A percentile compares a stretch with the other conserved stretches of the same genome.
Evolutionary conservation across 2,113 vertebrate species (phyloP).

Genomic region (Semnornis frantzii): DNA sequence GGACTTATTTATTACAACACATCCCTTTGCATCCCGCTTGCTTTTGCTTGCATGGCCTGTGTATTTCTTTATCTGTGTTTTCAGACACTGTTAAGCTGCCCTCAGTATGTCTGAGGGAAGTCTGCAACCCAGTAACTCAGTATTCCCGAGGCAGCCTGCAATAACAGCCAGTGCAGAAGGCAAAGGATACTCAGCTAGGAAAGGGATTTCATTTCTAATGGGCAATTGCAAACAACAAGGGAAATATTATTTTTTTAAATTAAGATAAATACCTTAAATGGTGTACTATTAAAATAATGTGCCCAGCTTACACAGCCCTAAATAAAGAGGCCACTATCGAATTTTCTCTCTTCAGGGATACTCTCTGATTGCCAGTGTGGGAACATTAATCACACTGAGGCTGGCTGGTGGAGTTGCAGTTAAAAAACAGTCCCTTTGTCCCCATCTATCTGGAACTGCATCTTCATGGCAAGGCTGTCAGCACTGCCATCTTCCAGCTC

Average conservation of each 20-base stretch:
- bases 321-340: not conserved
- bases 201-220: slow-evolving; percentile 56
- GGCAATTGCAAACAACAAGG: slow-evolving; percentile 60
- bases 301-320: not conserved
- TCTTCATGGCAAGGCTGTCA: not conserved
- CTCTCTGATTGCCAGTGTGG: not conserved
- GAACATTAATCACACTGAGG: slow-evolving; percentile 10
- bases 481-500: not conserved
- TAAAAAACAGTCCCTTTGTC: not conserved
- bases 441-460: not conserved
- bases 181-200: not conserved
- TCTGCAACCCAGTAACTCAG: slow-evolving; percentile 1
- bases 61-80: slow-evolving; percentile 63
- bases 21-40: slow-evolving; percentile 40
- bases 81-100: slow-evolving; percentile 36
- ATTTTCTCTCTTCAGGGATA: slow-evolving; percentile 17
- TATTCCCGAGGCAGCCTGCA: slow-evolving; percentile 59
- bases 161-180: slow-evolving; percentile 40
- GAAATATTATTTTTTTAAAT: slow-evolving; percentile 63
- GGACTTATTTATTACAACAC: not conserved
- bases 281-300: slow-evolving; percentile 49
- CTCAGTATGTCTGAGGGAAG: slow-evolving; percentile 6
- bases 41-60: slow-evolving; percentile 39
- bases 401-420: not conserved
- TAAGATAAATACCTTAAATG: slow-evolving; percentile 66